These are phyloP conservation scores for Nezara viridula DNA, from an alignment of 2,888 invertebrate genomes.

Conservation along the genomic window DNA sequence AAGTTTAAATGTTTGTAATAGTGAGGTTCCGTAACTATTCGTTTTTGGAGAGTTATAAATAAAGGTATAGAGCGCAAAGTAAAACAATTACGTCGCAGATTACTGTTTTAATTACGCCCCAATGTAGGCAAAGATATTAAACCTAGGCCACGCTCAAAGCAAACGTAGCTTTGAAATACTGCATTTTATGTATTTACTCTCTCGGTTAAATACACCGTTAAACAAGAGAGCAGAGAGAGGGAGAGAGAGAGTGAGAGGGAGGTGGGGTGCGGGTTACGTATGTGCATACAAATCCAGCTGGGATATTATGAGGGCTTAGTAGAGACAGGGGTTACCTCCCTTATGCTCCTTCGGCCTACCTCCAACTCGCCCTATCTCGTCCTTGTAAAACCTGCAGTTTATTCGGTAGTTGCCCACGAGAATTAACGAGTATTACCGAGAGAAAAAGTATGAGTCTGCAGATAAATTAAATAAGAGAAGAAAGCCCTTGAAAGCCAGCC, in stretches of 20 bases:
- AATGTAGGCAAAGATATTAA: neutral
- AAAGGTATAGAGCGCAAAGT: neutral
- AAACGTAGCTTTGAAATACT: neutral
- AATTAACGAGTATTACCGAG: too few species aligned
- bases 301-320: constrained; percentile 49
- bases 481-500: neutral
- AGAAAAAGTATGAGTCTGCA: neutral
- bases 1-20: too few species aligned
- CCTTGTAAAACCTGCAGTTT: constrained; percentile 20
- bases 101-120: neutral
- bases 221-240: neutral
- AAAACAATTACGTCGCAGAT: neutral
- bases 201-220: constrained; percentile 26
- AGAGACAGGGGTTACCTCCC: constrained; percentile 13
- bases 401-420: neutral
- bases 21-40: too few species aligned
- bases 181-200: constrained; percentile 13
- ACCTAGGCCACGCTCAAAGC: neutral
- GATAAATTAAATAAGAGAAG: neutral
- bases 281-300: constrained; percentile 32
- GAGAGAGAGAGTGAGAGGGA: neutral
- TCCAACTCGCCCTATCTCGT: neutral
- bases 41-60: neutral
- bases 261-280: neutral
- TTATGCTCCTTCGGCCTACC: neutral